A percentile compares a stretch with the other conserved stretches of the same genome.
phyloP scores from a whole-genome alignment of 2,797 vertebrate species.

The Trichosurus vulpecula region DNA sequence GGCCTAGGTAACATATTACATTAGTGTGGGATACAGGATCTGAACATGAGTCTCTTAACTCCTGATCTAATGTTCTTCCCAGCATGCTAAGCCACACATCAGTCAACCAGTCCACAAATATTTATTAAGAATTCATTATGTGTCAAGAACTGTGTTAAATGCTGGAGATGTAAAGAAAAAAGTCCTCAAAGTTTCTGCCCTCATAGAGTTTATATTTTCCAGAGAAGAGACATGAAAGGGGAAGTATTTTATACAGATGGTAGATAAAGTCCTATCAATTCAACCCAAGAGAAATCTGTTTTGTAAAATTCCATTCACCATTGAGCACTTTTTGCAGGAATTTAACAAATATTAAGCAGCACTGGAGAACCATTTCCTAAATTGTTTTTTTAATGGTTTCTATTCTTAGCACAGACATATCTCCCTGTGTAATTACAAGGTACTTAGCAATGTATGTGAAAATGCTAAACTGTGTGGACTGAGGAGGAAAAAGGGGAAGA shows the following conservation, averaged over 20 bases:
- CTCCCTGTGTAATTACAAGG: not conserved
- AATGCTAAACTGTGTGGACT: not conserved
- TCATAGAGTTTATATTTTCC: not conserved
- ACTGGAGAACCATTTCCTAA: not conserved
- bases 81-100: not conserved
- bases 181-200: not conserved
- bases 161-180: not conserved
- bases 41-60: not conserved
- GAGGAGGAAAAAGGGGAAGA: not conserved
- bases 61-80: not conserved
- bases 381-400: not conserved
- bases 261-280: not conserved
- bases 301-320: not conserved
- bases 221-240: not conserved
- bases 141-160: not conserved
- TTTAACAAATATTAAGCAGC: not conserved
- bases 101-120: not conserved
- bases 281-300: not conserved
- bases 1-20: not conserved
- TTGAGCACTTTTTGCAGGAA: not conserved
- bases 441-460: not conserved
- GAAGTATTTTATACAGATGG: not conserved
- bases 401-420: slow-evolving; percentile 2
- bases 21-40: not conserved
- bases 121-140: not conserved